Evolutionary conservation across 2,888 invertebrate species (phyloP), one percentile per base, ranked within the genome.

Genomic region (Cosmopolites sordidus): DNA sequence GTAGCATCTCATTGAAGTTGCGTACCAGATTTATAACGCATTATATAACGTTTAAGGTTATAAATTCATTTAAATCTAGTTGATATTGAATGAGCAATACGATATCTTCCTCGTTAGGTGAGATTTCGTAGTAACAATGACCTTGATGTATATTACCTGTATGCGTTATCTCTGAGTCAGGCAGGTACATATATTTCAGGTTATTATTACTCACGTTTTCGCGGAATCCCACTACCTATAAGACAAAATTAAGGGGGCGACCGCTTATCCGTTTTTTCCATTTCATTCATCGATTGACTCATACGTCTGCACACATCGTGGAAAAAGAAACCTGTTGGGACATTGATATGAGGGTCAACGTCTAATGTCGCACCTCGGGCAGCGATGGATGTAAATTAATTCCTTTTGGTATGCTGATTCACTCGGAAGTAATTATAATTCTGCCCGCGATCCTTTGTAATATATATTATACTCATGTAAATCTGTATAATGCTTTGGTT

Each of bases 251-350:
- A 44, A 43, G 51, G 51, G 14, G 56, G 56, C 45, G 51, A 27
- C 33, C 9, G 47, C 43, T 22, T 3, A 48, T 48, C 41, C 37
- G 48, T 17, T 18, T 37, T 41, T 48, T 22, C 22, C 16, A 29
- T 45, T 52, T 52, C 51, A 51, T 56, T 56, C 56, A 56, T 56
- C 30, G 18, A 49, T 49, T 48, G 43, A 51, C 39, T 45, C 49
- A 49, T 22, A 22, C 22, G 22, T 22, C 33, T 16, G 22, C 1
- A 8, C 17, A 17, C n/a, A n/a, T 16, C 11, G 14, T n/a, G 45
- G 49, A 54, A 45, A 54, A 49, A 54, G 49, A 22, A 22, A 22
- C 22, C 22, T 5, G 22, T 48, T 45, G 45, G 8, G 8, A 27
- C 17, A 15, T 27, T 29, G 17, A n/a, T 16, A 29, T 14, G 30